Conservation (phyloP, 2,888 invertebrate species). For the Limnephilus marmoratus region DNA sequence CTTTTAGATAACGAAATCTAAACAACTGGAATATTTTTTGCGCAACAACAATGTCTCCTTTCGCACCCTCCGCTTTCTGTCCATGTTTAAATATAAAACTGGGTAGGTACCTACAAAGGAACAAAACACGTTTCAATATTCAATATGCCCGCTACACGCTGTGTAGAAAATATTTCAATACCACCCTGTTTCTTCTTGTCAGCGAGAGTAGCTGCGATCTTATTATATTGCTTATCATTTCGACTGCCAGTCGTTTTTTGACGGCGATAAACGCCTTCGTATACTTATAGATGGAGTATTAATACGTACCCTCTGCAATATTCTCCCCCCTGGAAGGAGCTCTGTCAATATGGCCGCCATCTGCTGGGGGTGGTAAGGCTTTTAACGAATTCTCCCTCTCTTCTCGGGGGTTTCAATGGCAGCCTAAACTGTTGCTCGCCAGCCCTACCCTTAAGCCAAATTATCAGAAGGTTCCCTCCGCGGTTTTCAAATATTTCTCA, state of each 20-base stretch:
- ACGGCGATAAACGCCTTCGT: conserved; percentile 47
- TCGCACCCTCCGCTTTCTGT: background rate
- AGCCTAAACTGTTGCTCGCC: conserved; percentile 37
- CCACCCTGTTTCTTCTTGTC: conserved; percentile 32
- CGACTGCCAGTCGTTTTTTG: conserved; percentile 35
- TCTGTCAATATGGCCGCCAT: conserved; percentile 59
- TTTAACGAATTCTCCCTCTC: conserved; percentile 55
- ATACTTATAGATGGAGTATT: conserved; percentile 38
- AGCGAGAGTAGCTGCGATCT: conserved; percentile 24
- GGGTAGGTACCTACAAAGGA: background rate
- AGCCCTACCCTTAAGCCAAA: conserved; percentile 15
- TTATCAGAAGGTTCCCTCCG: conserved; percentile 2
- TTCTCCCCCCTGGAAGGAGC: background rate
- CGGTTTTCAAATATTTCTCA: conserved; percentile 8
- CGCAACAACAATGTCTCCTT: background rate
- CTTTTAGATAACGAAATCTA: background rate
- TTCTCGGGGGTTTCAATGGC: conserved; percentile 21
- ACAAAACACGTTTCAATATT: conserved; percentile 14
- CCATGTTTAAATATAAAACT: background rate
- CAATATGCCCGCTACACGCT: conserved; percentile 7
- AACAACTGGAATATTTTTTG: background rate
- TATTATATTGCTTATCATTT: conserved; percentile 50
- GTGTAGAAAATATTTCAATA: conserved; percentile 38
- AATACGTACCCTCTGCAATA: conserved; percentile 43
- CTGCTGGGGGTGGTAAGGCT: conserved; percentile 54